Evolutionary conservation across 2,888 invertebrate species (phyloP), one percentile per base, ranked within the genome.

Genomic region (Rhogogaster chlorosoma): DNA sequence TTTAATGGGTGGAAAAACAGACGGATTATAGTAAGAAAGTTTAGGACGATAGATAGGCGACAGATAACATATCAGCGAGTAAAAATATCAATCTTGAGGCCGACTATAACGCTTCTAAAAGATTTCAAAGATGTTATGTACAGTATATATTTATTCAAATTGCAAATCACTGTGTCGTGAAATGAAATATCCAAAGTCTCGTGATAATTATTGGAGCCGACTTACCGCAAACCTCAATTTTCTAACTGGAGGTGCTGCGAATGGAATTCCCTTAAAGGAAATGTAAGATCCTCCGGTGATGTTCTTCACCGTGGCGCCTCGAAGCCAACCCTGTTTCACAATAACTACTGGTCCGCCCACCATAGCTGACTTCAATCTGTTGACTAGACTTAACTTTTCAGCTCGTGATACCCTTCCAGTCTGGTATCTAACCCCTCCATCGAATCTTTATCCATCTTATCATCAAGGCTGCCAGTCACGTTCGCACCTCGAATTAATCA

Each of bases 161-260:
- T 0, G 2, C 0, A 42, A 12, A 10, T 12, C 10, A 42, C 12
- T 42, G 10, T 42, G 2, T 42, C 42, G 3, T 42, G 12, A 42
- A 2, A 42, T 42, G 42, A 10, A 10, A 42, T 42, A 42, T 42
- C 12, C 42, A 2, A 12, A 42, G 22, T 64, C 15, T 4, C 15
- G 22, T 71, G 7, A 32, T 71, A n/a, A 38, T 38, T 18, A 71
- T 71, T 2, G 0, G 10, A 71, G 15, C 9, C 15, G 7, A 84
- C 83, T 87, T 90, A 94, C 94, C 91, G 92, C 92, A 64, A 94
- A 94, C 87, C 94, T 89, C 1, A 93, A 90, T 7, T 92, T 86
- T 0, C 92, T 93, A 15, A 93, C 38, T 0, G 94, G 94, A 6
- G 94, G 92, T 77, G 91, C 90, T 4, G 93, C 94, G 70, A 91